Evolutionary conservation across 2,113 vertebrate species (phyloP).

Genomic region (Oryctolagus cuniculus): mOryCun1.1 NC_091433.1:164750001-164750500

Average conservation of each 20-base stretch:
- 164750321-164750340: not conserved
- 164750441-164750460: not conserved
- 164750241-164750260: not conserved
- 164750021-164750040: conserved; percentile 3
- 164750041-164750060: not conserved
- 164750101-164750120: not conserved
- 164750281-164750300: not conserved
- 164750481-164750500: not conserved
- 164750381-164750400: not conserved
- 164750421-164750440: not conserved
- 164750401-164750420: not conserved
- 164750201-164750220: not conserved
- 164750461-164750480: not conserved
- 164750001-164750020: not conserved
- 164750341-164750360: not conserved
- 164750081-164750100: too few relatives aligned
- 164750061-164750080: not conserved
- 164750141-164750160: not conserved
- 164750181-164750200: not conserved
- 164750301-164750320: not conserved
- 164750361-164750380: not conserved
- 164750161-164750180: not conserved
- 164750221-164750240: not conserved
- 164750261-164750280: not conserved
- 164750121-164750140: not conserved